These are phyloP conservation scores for Prunella strophiata DNA, from an alignment of 2,797 vertebrate genomes.

Conservation along the genomic window DNA sequence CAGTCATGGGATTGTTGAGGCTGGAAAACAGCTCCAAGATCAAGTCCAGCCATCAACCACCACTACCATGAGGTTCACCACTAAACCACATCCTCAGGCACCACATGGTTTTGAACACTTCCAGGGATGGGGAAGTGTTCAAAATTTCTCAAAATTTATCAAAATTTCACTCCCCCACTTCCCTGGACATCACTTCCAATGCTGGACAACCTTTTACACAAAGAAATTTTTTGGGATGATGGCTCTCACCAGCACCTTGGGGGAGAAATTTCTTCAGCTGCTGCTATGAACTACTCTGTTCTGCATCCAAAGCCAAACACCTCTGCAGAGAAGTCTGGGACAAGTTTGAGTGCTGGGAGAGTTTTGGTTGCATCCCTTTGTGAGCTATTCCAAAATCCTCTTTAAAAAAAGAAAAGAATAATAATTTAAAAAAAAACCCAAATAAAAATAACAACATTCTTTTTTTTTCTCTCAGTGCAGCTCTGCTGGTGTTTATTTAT, in stretches of 20 bases:
- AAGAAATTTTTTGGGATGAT: background rate
- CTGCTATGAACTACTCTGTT: rapidly evolving
- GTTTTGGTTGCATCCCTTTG: background rate
- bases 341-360: background rate
- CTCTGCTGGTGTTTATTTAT: background rate
- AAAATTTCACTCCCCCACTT: background rate
- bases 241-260: rapidly evolving
- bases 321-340: background rate
- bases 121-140: background rate
- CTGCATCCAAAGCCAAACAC: rapidly evolving
- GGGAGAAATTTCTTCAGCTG: background rate
- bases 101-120: background rate
- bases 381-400: background rate
- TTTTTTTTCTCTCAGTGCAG: background rate
- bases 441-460: background rate
- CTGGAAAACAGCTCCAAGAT: background rate
- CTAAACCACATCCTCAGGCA: rapidly evolving
- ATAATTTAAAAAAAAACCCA: too few relatives aligned
- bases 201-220: background rate
- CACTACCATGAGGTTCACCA: rapidly evolving
- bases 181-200: background rate
- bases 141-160: too few relatives aligned
- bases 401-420: rapidly evolving
- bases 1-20: background rate
- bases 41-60: background rate